These are phyloP conservation scores for Enteromius unitaeniatus DNA, from an alignment of 2,797 vertebrate species.

Conservation along the genomic window DNA sequence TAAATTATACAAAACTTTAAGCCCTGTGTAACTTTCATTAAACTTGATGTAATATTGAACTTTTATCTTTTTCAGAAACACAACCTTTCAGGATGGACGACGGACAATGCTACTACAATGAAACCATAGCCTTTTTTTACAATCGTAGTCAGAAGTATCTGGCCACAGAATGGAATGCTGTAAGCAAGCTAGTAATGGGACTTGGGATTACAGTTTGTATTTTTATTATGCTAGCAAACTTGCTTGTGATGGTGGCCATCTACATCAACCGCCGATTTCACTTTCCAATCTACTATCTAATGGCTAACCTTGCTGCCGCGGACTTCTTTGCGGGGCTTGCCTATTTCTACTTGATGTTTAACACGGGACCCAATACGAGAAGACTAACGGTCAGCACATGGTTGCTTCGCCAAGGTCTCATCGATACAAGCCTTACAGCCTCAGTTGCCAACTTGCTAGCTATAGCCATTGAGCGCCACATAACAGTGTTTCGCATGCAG, in stretches of 20 bases:
- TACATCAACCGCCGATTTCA: slow-evolving; percentile 99
- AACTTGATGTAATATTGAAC: not conserved
- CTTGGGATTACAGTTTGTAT: slow-evolving; percentile 98
- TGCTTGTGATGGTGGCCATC: slow-evolving; percentile 98
- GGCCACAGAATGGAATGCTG: slow-evolving; percentile 92
- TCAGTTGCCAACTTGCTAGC: slow-evolving; percentile 96
- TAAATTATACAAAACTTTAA: not conserved
- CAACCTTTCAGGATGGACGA: slow-evolving; percentile 73
- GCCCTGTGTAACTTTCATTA: not conserved
- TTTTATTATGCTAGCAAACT: slow-evolving; percentile 99
- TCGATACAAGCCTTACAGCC: slow-evolving; percentile 96
- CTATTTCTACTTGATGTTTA: slow-evolving; percentile 99
- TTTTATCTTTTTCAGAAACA: slow-evolving; percentile 53
- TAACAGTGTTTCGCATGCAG: slow-evolving; percentile 99
- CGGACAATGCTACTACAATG: slow-evolving; percentile 95
- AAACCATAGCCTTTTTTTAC: slow-evolving; percentile 98
- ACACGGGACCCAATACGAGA: slow-evolving; percentile 97
- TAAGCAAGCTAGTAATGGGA: slow-evolving; percentile 98
- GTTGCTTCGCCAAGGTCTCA: slow-evolving; percentile 96
- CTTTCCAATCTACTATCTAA: slow-evolving; percentile 99
- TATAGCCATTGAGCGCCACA: slow-evolving; percentile 97
- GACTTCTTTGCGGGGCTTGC: slow-evolving; percentile 99
- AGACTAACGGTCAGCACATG: slow-evolving; percentile 94
- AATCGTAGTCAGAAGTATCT: slow-evolving; percentile 93
- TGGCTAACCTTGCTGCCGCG: slow-evolving; percentile 98